These are phyloP conservation scores for Ianthella basta DNA, from an alignment of 37 sponge, comb jelly and placozoan genomes.

Conservation along the genomic window DNA sequence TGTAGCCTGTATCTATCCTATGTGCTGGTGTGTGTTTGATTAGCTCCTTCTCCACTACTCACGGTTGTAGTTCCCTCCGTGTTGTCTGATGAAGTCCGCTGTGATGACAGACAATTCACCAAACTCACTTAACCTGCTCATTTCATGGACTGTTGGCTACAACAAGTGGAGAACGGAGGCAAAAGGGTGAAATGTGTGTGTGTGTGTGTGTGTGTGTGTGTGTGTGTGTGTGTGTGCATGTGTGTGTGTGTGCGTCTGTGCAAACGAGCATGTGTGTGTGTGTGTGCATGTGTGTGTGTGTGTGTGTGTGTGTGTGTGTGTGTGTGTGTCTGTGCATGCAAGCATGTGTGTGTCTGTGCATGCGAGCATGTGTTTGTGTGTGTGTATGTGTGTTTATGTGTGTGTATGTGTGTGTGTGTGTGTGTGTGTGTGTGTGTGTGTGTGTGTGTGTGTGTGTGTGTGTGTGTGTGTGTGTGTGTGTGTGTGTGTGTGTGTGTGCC, in stretches of 20 bases:
- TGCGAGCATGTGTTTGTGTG: too few species aligned
- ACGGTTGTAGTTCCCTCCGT: conserved; percentile 86
- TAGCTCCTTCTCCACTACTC: conserved; percentile 15
- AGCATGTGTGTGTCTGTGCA: not conserved
- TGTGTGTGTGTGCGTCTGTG: too few species aligned
- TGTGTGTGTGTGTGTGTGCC: not conserved
- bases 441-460: not conserved
- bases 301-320: not conserved
- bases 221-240: too few species aligned
- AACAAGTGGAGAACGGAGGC: not conserved
- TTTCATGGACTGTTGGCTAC: conserved; percentile 69
- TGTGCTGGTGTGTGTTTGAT: not conserved
- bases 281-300: conserved; percentile 20
- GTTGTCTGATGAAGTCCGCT: conserved; percentile 82
- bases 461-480: conserved; percentile 6
- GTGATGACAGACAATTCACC: conserved; percentile 67
- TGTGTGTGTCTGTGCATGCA: not conserved
- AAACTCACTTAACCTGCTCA: conserved; percentile 48
- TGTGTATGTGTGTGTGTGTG: conserved; percentile 23
- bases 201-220: conserved; percentile 26
- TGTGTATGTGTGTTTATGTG: too few species aligned
- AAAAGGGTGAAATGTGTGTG: not conserved
- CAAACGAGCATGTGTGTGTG: not conserved
- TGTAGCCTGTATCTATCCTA: too few species aligned
- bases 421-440: conserved; percentile 29